A percentile compares a stretch with the other conserved stretches of the same genome.
Evolutionary conservation across 2,797 vertebrate species (phyloP).

Genomic region (Cheracebus regulus): DNA sequence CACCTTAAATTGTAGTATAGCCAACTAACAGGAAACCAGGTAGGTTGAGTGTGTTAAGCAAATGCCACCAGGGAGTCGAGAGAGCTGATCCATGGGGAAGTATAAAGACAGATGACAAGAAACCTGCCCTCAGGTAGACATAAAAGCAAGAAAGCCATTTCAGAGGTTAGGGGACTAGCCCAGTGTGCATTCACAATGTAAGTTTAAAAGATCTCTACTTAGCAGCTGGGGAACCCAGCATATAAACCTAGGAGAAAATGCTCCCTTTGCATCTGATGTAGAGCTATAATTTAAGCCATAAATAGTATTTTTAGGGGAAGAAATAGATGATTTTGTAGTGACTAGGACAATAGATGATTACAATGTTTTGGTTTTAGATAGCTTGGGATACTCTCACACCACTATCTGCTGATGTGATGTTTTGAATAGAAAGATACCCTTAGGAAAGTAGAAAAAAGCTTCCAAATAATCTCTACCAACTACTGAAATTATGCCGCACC

Average conservation of each 20-base stretch:
- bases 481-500: not conserved
- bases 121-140: not conserved
- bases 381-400: not conserved
- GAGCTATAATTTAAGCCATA: not conserved
- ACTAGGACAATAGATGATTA: not conserved
- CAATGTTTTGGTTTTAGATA: not conserved
- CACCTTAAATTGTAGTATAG: not conserved
- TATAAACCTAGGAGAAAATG: not conserved
- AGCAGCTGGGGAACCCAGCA: not conserved
- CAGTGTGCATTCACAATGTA: not conserved
- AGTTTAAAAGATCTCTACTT: not conserved
- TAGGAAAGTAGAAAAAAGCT: not conserved
- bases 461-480: not conserved
- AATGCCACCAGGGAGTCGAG: not conserved
- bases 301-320: not conserved
- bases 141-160: not conserved
- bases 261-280: not conserved
- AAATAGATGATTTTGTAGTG: not conserved
- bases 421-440: conserved; percentile 1
- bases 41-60: not conserved
- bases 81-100: not conserved
- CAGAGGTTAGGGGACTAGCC: not conserved
- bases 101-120: not conserved
- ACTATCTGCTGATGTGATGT: not conserved
- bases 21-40: not conserved